Evolutionary conservation across 1,140 invertebrate species (phyloP).

Genomic region (Drosophila pseudoobscura): DNA sequence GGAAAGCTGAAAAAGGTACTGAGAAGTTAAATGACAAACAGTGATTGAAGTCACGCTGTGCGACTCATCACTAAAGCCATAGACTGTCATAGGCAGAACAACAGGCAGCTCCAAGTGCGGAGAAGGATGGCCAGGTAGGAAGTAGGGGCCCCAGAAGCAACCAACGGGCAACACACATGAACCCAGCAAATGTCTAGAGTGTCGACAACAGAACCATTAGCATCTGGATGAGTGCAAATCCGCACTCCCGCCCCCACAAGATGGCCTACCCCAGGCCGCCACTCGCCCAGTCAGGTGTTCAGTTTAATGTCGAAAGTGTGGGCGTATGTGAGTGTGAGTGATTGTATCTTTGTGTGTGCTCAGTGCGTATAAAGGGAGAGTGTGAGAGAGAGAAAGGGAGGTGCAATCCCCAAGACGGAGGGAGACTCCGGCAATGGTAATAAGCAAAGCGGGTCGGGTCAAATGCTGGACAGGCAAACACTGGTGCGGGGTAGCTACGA

Average conservation of each 20-base stretch:
- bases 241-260: neutral
- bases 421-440: conserved; percentile 45
- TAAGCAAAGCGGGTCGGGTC: conserved; percentile 51
- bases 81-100: conserved; percentile 8
- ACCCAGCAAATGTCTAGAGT: conserved; percentile 63
- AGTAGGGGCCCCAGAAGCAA: conserved; percentile 3
- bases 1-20: neutral
- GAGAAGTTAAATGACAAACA: neutral
- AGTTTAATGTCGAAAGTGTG: conserved; percentile 48
- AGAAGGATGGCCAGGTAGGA: conserved; percentile 6
- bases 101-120: neutral
- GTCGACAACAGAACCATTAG: conserved; percentile 74
- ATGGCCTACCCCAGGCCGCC: neutral
- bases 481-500: conserved; percentile 5
- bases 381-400: conserved; percentile 7
- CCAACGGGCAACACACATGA: conserved; percentile 50
- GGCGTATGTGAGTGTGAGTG: neutral
- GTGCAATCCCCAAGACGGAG: conserved; percentile 64
- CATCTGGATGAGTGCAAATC: conserved; percentile 51
- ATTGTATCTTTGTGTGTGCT: neutral
- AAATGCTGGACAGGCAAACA: conserved; percentile 5
- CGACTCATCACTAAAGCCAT: conserved; percentile 27
- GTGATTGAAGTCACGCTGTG: conserved; percentile 1
- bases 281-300: conserved; percentile 50
- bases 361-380: neutral